phyloP scores from a whole-genome alignment of 1,140 invertebrate genomes.

The Antheraea pernyi region DNA sequence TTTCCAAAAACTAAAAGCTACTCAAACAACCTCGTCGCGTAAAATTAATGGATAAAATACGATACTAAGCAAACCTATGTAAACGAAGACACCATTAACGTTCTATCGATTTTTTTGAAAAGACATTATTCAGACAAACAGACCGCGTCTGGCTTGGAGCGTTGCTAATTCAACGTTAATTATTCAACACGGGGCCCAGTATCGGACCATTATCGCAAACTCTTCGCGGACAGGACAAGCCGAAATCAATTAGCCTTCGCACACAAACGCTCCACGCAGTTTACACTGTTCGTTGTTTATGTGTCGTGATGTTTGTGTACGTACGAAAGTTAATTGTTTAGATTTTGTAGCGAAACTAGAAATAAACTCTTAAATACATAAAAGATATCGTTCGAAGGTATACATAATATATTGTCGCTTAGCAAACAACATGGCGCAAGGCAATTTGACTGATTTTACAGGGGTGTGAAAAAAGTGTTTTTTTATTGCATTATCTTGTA shows the following conservation, averaged over 20 bases:
- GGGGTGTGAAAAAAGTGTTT: too few relatives aligned
- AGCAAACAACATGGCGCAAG: too few relatives aligned
- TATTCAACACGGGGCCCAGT: constrained; percentile 44
- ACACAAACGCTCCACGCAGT: constrained; percentile 36
- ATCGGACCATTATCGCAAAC: constrained; percentile 37
- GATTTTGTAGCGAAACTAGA: too few relatives aligned
- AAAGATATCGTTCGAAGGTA: too few relatives aligned
- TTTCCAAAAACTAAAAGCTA: background rate
- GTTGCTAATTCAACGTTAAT: constrained; percentile 55
- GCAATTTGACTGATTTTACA: too few relatives aligned
- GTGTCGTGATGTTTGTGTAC: background rate
- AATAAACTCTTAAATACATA: too few relatives aligned
- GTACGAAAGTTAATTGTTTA: too few relatives aligned
- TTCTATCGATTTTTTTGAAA: constrained; percentile 36
- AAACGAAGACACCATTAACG: constrained; percentile 30
- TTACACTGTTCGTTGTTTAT: background rate
- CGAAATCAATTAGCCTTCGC: constrained; percentile 60
- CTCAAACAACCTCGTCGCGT: background rate
- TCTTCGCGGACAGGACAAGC: constrained; percentile 38
- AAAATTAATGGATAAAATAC: constrained; percentile 20
- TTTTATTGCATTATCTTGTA: too few relatives aligned
- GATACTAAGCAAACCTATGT: constrained; percentile 23
- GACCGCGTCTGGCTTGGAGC: constrained; percentile 26
- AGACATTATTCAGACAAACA: constrained; percentile 54
- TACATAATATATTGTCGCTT: too few relatives aligned